Evolutionary conservation across 2,888 invertebrate species (phyloP), one percentile per base, ranked within the genome.

Genomic region (Oscheius sp.): DNA sequence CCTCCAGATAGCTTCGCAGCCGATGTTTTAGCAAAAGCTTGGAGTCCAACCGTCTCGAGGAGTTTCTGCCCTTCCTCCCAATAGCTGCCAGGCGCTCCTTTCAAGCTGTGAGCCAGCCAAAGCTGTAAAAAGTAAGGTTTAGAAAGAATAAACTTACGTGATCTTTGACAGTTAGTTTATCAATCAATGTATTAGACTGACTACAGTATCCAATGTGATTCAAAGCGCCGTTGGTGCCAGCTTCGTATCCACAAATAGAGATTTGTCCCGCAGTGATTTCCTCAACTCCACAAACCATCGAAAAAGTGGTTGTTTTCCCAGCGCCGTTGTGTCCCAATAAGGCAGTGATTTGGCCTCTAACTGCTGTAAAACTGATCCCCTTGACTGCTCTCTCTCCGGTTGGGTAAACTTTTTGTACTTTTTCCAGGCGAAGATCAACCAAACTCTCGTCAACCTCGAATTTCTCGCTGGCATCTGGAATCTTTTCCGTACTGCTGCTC

Each of bases 321-420:
- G 81, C 81, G n/a, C 82, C 82, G 65, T 82, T 82, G 53, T 83
- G 83, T 5, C 82, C 82, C 17, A 83, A 73, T n/a, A 82, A 74
- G 31, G 82, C 82, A 5, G 83, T 55, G 48, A 48, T 34, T 33
- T 55, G 55, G 15, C 55, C 55, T n/a, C 55, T 6, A 1, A n/a
- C 2, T 1, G 55, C 55, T 31, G 17, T 15, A 34, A 55, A 17
- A 20, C 17, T 33, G 17, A 55, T 10, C 10, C 55, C 55, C 17
- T 55, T 31, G 4, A 55, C 55, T 4, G 55, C 55, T 34, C 23
- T 31, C 20, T 55, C 33, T 1, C 55, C 55, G n/a, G 29, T 55
- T 33, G 31, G 31, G 33, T 33, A 55, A 2, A 20, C 55, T 17
- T 55, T 48, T 20, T 23, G 25, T 4, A 48, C 48, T 4, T 20